Base-by-base conservation (phyloP, 1,140 invertebrate genomes). In the Leucophenga varia region DNA sequence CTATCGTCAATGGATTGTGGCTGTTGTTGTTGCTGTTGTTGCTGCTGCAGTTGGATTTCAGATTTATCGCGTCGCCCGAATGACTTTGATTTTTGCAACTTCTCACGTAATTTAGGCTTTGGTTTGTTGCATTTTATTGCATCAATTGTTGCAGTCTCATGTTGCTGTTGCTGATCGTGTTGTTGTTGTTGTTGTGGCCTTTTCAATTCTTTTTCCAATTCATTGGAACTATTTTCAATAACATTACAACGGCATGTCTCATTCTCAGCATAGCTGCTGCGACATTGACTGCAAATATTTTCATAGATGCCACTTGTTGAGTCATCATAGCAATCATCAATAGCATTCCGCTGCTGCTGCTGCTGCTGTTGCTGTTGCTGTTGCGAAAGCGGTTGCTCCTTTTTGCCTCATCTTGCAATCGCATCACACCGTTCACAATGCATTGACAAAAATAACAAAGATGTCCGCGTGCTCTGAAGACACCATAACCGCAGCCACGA, bases 381-480 rank as follows among this genome's bases (percentile, higher is more conserved):
- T 36, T 52, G 49, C 32, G 14, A 50, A 45, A 1, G 10, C 42
- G n/a, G n/a, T n/a, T n/a, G n/a, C n/a, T n/a, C n/a, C n/a, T n/a
- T n/a, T n/a, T n/a, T n/a, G n/a, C 35, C 7, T 16, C 35, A n/a
- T n/a, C n/a, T n/a, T n/a, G n/a, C n/a, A n/a, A 20, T 21, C 39
- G 7, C 0, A 59, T 53, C 14, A 55, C 57, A 22, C 71, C 71
- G 37, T 56, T 59, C 1, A 69, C 59, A 30, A 74, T 55, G 38
- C 58, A 74, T 54, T 65, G 57, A 18, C 71, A 74, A 50, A 74
- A 74, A 37, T 67, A 52, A 19, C 71, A 74, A 40, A 69, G 64
- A 2, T 47, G 55, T n/a, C 71, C 71, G 37, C 57, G 54, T n/a
- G 71, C 64, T 2, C 44, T 61, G 28, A 74, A 74, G 3, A 74